These are phyloP conservation scores for Dynastes grantii DNA, from an alignment of 2,888 invertebrate genomes.

Conservation along the genomic window DNA sequence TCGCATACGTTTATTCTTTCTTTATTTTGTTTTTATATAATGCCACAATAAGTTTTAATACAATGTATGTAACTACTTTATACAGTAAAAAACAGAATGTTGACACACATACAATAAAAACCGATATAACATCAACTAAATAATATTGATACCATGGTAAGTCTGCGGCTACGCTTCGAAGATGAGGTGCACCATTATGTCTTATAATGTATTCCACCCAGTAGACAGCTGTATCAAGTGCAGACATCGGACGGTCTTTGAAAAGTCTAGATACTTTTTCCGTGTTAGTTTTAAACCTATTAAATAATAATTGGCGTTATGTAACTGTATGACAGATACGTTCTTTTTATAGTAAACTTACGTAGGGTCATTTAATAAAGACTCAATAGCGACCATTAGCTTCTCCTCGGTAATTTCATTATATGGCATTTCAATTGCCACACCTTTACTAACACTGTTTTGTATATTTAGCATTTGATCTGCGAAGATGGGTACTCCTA, in stretches of 20 bases:
- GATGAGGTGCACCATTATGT: constrained; percentile 57
- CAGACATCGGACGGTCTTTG: constrained; percentile 55
- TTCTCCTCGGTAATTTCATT: constrained; percentile 57
- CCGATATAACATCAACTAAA: constrained; percentile 55
- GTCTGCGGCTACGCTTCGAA: constrained; percentile 54
- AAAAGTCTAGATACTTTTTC: constrained; percentile 53
- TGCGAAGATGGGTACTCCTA: constrained; percentile 64
- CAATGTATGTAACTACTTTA: constrained; percentile 21
- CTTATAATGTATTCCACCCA: constrained; percentile 59
- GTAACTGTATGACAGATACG: background rate
- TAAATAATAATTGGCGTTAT: background rate
- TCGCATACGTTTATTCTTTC: background rate
- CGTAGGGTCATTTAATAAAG: constrained; percentile 69
- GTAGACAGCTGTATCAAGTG: constrained; percentile 57
- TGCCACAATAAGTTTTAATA: background rate
- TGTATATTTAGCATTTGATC: constrained; percentile 72
- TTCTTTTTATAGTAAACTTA: constrained; percentile 62
- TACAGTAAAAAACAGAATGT: constrained; percentile 18
- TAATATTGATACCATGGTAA: constrained; percentile 58
- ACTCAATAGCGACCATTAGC: constrained; percentile 58
- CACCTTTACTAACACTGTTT: constrained; percentile 72
- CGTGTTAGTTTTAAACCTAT: constrained; percentile 48
- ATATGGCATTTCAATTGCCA: constrained; percentile 67
- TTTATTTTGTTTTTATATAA: background rate
- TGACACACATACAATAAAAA: constrained; percentile 9